Conservation (phyloP, 2,797 vertebrate species). For the Lagorchestes hirsutus region DNA sequence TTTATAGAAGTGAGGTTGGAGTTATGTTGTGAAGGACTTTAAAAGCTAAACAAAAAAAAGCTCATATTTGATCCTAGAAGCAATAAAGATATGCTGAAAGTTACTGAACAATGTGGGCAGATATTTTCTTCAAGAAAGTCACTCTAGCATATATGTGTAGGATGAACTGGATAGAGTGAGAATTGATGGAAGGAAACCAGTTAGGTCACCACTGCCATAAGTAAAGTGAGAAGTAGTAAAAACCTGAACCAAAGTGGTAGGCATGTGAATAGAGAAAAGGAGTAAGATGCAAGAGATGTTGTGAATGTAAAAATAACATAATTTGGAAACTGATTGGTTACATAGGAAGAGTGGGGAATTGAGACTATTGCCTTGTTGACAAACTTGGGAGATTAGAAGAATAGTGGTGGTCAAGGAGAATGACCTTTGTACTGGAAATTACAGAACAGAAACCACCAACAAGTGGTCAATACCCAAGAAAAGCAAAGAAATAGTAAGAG, state of each 20-base stretch:
- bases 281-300: background rate
- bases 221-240: background rate
- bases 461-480: background rate
- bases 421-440: background rate
- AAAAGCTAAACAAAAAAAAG: background rate
- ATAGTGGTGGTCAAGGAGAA: background rate
- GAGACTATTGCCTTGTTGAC: background rate
- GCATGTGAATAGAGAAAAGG: background rate
- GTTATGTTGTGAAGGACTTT: background rate
- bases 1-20: background rate
- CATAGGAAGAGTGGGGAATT: background rate
- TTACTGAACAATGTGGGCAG: background rate
- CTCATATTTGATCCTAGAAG: background rate
- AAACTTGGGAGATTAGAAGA: background rate
- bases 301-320: background rate
- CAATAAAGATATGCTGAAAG: background rate
- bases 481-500: background rate
- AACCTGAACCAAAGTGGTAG: background rate
- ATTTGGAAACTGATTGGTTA: background rate
- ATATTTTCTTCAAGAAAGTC: background rate
- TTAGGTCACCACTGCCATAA: background rate
- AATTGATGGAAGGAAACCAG: background rate
- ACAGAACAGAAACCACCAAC: background rate
- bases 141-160: background rate
- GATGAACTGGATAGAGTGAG: background rate